A percentile compares a stretch with the other conserved stretches of the same genome.
Evolutionary conservation across 2,888 invertebrate species (phyloP).

Genomic region (Acrobasis suavella): DNA sequence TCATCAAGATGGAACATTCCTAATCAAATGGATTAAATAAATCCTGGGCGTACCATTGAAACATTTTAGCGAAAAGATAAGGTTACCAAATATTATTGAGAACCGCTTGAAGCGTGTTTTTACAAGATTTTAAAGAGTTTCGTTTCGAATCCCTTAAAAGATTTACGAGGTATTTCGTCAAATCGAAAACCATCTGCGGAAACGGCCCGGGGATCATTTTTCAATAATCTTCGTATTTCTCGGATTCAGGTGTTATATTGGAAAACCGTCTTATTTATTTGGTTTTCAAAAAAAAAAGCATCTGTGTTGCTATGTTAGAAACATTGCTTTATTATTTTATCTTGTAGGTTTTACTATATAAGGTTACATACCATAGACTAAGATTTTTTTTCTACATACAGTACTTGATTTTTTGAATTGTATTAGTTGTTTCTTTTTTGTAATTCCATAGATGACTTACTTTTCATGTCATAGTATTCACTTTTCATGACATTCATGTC

Average conservation of each 20-base stretch:
- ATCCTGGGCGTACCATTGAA: not conserved
- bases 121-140: constrained; percentile 47
- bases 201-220: constrained; percentile 54
- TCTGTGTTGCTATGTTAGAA: not conserved
- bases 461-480: too few relatives aligned
- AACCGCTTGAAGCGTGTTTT: constrained; percentile 34
- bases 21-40: not conserved
- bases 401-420: too few relatives aligned
- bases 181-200: constrained; percentile 56
- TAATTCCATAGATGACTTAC: too few relatives aligned
- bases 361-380: too few relatives aligned
- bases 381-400: too few relatives aligned
- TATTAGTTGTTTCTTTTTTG: too few relatives aligned
- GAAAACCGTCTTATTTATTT: constrained; percentile 29
- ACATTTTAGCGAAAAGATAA: constrained; percentile 6
- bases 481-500: too few relatives aligned
- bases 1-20: too few relatives aligned
- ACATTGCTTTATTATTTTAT: too few relatives aligned
- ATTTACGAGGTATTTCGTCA: constrained; percentile 52
- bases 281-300: constrained; percentile 2
- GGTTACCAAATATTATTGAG: constrained; percentile 21
- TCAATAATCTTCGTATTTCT: constrained; percentile 61
- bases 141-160: constrained; percentile 43
- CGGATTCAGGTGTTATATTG: constrained; percentile 39
- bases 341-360: too few relatives aligned